Conservation (phyloP, 1,140 invertebrate species). For the Coptotermes formosanus region DNA sequence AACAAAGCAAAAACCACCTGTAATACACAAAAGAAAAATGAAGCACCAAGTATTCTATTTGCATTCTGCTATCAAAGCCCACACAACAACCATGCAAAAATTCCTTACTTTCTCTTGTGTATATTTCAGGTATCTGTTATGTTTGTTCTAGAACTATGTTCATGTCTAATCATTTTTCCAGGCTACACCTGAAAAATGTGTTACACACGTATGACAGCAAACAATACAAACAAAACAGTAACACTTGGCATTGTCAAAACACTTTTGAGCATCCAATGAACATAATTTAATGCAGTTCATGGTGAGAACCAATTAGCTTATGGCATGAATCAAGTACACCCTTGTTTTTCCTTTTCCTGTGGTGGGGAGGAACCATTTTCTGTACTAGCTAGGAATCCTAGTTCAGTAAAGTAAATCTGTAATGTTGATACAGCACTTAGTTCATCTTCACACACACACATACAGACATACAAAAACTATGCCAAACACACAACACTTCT, state of each 20-base stretch:
- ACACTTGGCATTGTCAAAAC: no score
- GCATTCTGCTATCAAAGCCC: not conserved
- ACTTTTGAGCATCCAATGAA: no score
- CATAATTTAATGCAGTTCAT: not conserved
- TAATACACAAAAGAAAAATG: not conserved
- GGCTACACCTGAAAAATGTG: no score
- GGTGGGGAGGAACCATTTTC: no score
- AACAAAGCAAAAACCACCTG: not conserved
- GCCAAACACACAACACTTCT: not conserved
- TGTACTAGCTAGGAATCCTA: no score
- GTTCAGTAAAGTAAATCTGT: not conserved
- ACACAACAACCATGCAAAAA: not conserved
- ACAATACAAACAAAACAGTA: no score
- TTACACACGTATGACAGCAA: no score
- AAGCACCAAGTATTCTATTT: not conserved
- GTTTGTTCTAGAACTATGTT: no score
- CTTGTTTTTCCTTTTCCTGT: not conserved
- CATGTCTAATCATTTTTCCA: no score
- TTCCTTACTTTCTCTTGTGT: no score
- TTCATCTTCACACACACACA: not conserved
- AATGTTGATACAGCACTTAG: not conserved
- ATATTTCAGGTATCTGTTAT: no score
- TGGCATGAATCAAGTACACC: not conserved
- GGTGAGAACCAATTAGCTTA: not conserved
- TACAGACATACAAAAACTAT: not conserved